Evolutionary conservation across 2,113 vertebrate genomes (phyloP), one percentile per base, ranked within the genome.

Genomic region (Murina feae): DNA sequence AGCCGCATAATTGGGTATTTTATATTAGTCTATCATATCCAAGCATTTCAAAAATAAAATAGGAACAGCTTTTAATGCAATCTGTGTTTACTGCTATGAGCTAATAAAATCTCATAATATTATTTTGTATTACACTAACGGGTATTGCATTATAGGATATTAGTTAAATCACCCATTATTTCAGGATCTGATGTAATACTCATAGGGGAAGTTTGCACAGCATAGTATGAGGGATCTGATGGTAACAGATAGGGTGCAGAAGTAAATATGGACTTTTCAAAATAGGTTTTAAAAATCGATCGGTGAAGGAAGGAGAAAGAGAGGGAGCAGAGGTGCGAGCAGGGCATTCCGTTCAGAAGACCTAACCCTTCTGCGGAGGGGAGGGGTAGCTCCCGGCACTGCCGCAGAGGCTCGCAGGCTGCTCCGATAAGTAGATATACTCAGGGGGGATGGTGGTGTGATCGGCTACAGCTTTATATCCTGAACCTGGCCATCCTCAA

Each of bases 51-150:
- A 97, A 98, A 98, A 96, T 97, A 98, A 98, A 98, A 95, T 42
- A 80, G 87, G 97, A 98, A 97, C 94, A 97, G 97, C 96, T 98
- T 98, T 98, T 97, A 98, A 98, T 97, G 97, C 97, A 98, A 98
- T 98, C 97, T 98, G 97, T 98, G 97, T 98, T 98, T 98, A 98
- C 97, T 98, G 98, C 97, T 96, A 94, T 0, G 0, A 97, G 86
- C 91, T 98, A 98, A 98, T 98, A 98, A 98, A 98, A 98, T 97
- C 95, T 97, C 96, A 95, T 95, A 96, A 96, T 96, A 98, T 97
- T 98, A 96, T 95, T 98, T 98, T 95, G 95, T 81, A 97, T 98
- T 98, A 95, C 96, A 89, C 93, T 98, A 98, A 98, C 97, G 97
- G 96, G 58, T 86, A 97, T 94, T 98, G 88, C 93, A 95, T 97